Percentiles rank a stretch among this genome's conserved stretches.
Evolutionary conservation across 2,113 vertebrate genomes (phyloP).

Genomic region (Barnardius zonarius): DNA sequence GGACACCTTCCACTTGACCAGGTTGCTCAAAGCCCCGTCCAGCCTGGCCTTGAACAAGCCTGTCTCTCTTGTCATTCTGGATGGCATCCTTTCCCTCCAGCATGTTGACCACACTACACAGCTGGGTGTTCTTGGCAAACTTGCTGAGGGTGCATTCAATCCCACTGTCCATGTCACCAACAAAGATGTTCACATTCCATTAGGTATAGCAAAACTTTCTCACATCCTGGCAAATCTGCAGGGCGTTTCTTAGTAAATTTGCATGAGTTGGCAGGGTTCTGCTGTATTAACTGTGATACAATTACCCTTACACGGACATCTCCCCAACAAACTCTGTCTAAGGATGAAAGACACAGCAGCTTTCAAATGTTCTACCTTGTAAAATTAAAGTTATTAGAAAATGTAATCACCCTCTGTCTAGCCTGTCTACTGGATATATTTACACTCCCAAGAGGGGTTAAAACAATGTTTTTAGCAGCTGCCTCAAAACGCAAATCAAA

Average conservation of each 20-base stretch:
- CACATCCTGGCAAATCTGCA: background rate
- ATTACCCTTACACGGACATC: background rate
- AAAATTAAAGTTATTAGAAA: constrained; percentile 45
- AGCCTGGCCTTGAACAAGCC: background rate
- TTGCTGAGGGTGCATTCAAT: background rate
- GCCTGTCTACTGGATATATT: background rate
- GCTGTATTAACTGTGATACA: background rate
- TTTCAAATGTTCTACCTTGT: background rate
- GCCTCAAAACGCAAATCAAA: background rate
- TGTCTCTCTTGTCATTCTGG: background rate
- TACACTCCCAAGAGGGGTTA: background rate
- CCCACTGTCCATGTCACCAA: background rate
- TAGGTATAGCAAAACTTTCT: background rate
- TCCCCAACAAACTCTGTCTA: background rate
- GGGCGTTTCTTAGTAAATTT: background rate
- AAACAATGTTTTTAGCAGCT: constrained; percentile 45
- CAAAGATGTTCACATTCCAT: background rate
- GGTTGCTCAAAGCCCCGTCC: background rate
- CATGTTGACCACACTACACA: background rate
- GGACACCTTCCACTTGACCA: background rate
- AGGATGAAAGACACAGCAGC: background rate
- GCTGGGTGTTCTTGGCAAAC: background rate
- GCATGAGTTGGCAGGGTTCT: background rate
- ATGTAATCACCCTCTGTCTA: background rate
- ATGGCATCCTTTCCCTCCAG: background rate